A percentile compares a stretch with the other conserved stretches of the same genome.
These are phyloP conservation scores for Schlechtendalia chinensis DNA, from an alignment of 1,140 invertebrate species.

Conservation along the genomic window DNA sequence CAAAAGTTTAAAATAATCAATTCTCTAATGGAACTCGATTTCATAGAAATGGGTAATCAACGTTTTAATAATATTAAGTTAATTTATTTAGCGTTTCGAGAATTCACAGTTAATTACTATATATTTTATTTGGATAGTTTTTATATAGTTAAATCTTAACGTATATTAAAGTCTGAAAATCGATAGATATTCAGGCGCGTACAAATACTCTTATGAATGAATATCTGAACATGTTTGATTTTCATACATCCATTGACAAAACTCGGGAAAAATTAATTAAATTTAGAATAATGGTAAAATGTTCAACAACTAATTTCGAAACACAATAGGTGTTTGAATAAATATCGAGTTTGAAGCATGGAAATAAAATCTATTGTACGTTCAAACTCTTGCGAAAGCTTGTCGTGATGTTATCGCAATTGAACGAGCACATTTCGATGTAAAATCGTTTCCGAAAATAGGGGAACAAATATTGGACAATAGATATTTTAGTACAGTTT, in stretches of 20 bases:
- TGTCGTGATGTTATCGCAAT: slow-evolving; percentile 11
- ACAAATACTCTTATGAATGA: too few relatives aligned
- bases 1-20: too few relatives aligned
- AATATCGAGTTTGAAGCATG: background rate
- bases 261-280: background rate
- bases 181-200: too few relatives aligned
- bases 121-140: too few relatives aligned
- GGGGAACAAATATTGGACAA: background rate
- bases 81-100: too few relatives aligned
- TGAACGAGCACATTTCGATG: slow-evolving; percentile 7
- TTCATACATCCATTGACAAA: background rate
- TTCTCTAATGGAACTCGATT: too few relatives aligned
- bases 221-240: background rate
- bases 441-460: background rate
- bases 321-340: background rate
- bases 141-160: too few relatives aligned
- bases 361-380: slow-evolving; percentile 22
- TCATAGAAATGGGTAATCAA: too few relatives aligned
- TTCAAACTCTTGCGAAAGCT: background rate
- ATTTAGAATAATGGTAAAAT: background rate
- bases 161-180: too few relatives aligned
- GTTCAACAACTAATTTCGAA: background rate
- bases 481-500: background rate
- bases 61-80: too few relatives aligned
- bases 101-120: too few relatives aligned